Conservation (phyloP, 2,888 invertebrate genomes). For the Pseudolycoriella hygida region DNA sequence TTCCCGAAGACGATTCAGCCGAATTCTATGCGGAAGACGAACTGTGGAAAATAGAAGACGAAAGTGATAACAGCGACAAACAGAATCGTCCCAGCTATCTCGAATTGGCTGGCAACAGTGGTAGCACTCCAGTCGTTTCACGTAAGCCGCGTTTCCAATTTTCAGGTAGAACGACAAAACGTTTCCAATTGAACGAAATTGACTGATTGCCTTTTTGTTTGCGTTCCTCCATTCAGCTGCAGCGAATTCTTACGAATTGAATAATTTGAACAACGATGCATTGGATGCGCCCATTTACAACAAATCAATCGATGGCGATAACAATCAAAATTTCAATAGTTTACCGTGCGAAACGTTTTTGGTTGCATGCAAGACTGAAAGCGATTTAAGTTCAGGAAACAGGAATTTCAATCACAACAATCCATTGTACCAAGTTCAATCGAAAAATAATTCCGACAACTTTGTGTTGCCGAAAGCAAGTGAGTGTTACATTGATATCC, state of each 20-base stretch:
- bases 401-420: slow-evolving; percentile 52
- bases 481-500: no score
- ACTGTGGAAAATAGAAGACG: slow-evolving; percentile 10
- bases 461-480: no score
- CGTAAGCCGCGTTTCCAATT: slow-evolving; percentile 55
- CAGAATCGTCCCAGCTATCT: slow-evolving; percentile 40
- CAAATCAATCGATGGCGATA: slow-evolving; percentile 13
- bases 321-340: slow-evolving; percentile 24
- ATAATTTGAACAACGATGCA: slow-evolving; percentile 45
- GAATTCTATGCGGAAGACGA: slow-evolving; percentile 9
- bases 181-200: no score
- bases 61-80: slow-evolving; percentile 26
- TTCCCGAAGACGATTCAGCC: slow-evolving; percentile 4
- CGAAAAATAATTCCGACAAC: slow-evolving; percentile 13
- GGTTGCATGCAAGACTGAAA: slow-evolving; percentile 12
- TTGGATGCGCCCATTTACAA: slow-evolving; percentile 36
- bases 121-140: slow-evolving; percentile 35
- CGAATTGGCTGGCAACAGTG: slow-evolving; percentile 42
- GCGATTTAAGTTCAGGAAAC: slow-evolving; percentile 31
- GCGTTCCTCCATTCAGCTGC: no score
- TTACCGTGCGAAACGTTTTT: slow-evolving; percentile 26
- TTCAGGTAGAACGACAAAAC: slow-evolving; percentile 31
- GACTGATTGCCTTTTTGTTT: no score
- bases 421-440: slow-evolving; percentile 50
- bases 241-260: slow-evolving; percentile 45